These are phyloP conservation scores for Semicossyphus pulcher DNA, from an alignment of 2,113 vertebrate species.

Conservation along the genomic window DNA sequence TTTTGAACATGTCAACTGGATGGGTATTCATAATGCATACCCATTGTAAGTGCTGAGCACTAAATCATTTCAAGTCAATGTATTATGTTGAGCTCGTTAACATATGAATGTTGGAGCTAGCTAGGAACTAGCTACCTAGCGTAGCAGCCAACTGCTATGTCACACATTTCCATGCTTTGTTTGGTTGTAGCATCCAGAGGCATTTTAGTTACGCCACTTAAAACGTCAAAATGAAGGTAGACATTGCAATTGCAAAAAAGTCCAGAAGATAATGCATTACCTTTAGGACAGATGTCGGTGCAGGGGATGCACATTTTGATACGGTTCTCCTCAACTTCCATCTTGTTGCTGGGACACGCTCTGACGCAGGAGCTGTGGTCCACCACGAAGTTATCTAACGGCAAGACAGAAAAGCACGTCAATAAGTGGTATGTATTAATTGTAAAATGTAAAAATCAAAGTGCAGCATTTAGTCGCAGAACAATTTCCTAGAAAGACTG, in stretches of 20 bases:
- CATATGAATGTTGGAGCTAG: too few species aligned
- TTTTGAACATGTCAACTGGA: too few species aligned
- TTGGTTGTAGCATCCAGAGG: background rate
- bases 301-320: conserved; percentile 98
- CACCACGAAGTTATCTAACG: conserved; percentile 97
- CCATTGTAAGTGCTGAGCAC: too few species aligned
- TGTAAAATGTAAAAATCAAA: background rate
- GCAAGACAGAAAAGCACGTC: background rate
- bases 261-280: conserved; percentile 67
- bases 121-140: too few species aligned
- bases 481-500: background rate
- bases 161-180: too few species aligned
- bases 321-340: conserved; percentile 97
- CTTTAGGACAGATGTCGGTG: conserved; percentile 98
- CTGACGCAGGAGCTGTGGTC: conserved; percentile 97
- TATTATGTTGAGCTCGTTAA: too few species aligned
- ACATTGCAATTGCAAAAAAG: too few species aligned
- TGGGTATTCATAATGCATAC: too few species aligned
- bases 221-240: too few species aligned
- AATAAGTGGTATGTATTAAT: background rate
- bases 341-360: conserved; percentile 97
- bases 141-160: too few species aligned
- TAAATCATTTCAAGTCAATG: too few species aligned
- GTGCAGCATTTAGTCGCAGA: background rate
- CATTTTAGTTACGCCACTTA: too few species aligned